A percentile compares a stretch with the other conserved stretches of the same genome.
Conservation (phyloP, 2,113 vertebrate species). For the Ptyas mucosa region DNA sequence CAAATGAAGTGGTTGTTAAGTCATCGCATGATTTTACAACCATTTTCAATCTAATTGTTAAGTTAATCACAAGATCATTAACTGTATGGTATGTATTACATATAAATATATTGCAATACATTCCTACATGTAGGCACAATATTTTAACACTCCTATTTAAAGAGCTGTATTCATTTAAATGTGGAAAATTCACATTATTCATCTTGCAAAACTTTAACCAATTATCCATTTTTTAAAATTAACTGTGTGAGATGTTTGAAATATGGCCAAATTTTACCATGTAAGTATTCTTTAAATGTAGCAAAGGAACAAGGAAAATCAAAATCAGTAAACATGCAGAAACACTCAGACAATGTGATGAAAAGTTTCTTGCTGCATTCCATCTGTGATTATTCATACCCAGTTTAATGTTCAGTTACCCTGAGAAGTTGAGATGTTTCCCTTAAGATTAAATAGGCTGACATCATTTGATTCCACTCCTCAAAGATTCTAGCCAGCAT, state of each 20-base stretch:
- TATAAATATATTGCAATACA: neutral
- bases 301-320: neutral
- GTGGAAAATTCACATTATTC: neutral
- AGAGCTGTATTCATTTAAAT: neutral
- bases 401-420: constrained; percentile 81
- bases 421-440: constrained; percentile 75
- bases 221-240: neutral
- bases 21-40: neutral
- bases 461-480: neutral
- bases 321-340: neutral
- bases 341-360: constrained; percentile 72
- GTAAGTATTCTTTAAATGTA: neutral
- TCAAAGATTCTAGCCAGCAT: neutral
- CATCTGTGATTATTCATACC: constrained; percentile 72
- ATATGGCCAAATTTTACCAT: neutral
- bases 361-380: constrained; percentile 64
- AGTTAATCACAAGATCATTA: neutral
- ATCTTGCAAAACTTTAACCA: neutral
- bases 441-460: constrained; percentile 61
- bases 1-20: neutral
- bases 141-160: neutral
- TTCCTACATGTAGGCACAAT: neutral
- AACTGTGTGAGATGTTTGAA: neutral
- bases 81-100: neutral
- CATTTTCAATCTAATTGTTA: neutral